These are phyloP conservation scores for Drosophila kurseongensis DNA, from an alignment of 1,140 invertebrate species.

Conservation along the genomic window DNA sequence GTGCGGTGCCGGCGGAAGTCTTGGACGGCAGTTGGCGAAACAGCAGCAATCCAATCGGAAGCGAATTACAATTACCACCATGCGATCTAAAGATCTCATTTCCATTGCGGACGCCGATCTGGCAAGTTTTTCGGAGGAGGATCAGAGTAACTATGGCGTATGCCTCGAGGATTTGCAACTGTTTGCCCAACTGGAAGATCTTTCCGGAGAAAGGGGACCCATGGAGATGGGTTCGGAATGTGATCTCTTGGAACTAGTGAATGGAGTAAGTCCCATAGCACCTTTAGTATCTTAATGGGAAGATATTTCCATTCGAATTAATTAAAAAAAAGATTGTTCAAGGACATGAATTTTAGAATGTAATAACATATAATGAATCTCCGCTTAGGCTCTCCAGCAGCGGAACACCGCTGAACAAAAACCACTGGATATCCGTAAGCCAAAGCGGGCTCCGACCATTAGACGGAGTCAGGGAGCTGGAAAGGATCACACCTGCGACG, in stretches of 20 bases:
- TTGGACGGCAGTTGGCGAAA: conserved; percentile 14
- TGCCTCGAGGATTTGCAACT: conserved; percentile 57
- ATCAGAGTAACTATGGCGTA: conserved; percentile 29
- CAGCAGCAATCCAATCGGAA: conserved; percentile 9
- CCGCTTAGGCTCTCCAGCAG: not conserved
- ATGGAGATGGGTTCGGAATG: conserved; percentile 11
- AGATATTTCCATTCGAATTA: too few species aligned
- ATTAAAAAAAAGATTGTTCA: too few species aligned
- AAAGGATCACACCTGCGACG: conserved; percentile 38
- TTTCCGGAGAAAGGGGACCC: not conserved
- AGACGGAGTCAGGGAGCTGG: not conserved
- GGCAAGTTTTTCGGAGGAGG: not conserved
- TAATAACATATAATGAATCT: too few species aligned
- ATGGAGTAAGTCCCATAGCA: conserved; percentile 5
- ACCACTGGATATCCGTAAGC: not conserved
- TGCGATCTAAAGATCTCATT: conserved; percentile 1
- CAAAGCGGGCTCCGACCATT: not conserved
- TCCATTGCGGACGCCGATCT: conserved; percentile 9
- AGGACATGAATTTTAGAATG: too few species aligned
- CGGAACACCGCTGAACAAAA: not conserved
- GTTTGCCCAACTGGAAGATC: conserved; percentile 48
- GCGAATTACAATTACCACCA: not conserved
- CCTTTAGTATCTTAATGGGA: too few species aligned
- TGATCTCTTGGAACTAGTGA: conserved; percentile 32
- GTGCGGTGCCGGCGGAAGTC: conserved; percentile 16